Evolutionary conservation across 2,113 vertebrate genomes (phyloP).

Genomic region (Festucalex cinctus): DNA sequence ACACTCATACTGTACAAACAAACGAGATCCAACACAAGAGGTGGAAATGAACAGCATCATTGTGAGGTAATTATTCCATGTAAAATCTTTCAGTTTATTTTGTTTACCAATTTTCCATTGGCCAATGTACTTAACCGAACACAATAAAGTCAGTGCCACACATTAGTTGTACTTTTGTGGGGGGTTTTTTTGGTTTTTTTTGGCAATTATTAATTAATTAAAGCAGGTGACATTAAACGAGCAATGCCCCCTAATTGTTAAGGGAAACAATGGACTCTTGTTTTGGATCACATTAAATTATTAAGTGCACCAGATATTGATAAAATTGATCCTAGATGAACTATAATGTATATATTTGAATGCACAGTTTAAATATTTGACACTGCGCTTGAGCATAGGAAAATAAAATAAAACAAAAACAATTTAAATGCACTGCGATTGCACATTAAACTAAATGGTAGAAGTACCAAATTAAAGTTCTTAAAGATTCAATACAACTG

Average conservation of each 20-base stretch:
- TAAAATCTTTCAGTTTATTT: neutral
- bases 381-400: too few relatives aligned
- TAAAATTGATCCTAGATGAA: too few relatives aligned
- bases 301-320: too few relatives aligned
- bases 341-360: too few relatives aligned
- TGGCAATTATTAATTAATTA: too few relatives aligned
- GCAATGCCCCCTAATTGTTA: too few relatives aligned
- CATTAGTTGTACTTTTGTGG: neutral
- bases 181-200: neutral
- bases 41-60: neutral
- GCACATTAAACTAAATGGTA: neutral
- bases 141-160: neutral
- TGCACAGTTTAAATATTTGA: too few relatives aligned
- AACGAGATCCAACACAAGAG: neutral
- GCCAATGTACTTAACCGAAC: neutral
- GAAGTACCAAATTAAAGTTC: neutral
- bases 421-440: too few relatives aligned
- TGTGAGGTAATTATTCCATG: neutral
- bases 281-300: too few relatives aligned
- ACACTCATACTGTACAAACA: neutral
- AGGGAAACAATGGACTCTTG: too few relatives aligned
- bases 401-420: too few relatives aligned
- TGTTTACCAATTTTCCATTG: neutral
- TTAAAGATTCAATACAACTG: neutral
- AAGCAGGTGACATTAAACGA: neutral